phyloP scores from a whole-genome alignment of 1,140 invertebrate genomes.

The Drosophila rhopaloa region DNA sequence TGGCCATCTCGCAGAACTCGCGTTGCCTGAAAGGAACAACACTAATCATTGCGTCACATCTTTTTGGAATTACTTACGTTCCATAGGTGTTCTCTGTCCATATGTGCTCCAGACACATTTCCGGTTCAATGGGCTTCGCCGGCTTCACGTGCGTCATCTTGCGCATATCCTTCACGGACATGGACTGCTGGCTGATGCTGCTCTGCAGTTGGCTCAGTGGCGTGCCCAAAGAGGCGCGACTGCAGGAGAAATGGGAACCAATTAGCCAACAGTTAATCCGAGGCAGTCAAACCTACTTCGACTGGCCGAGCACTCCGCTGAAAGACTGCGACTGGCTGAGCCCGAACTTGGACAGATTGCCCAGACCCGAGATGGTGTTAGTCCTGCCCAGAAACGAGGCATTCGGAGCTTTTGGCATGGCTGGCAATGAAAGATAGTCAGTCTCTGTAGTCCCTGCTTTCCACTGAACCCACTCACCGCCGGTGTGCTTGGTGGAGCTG shows the following conservation, averaged over 20 bases:
- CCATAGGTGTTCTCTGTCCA: constrained; percentile 92
- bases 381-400: constrained; percentile 49
- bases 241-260: constrained; percentile 7
- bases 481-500: constrained; percentile 46
- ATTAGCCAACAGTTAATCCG: too few relatives aligned
- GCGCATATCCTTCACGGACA: constrained; percentile 78
- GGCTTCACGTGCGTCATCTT: constrained; percentile 82
- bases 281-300: constrained; percentile 53
- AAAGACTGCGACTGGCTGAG: constrained; percentile 76
- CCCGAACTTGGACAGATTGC: constrained; percentile 61
- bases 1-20: constrained; percentile 86
- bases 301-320: constrained; percentile 67
- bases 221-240: constrained; percentile 62
- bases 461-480: constrained; percentile 25
- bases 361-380: constrained; percentile 17
- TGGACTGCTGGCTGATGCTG: constrained; percentile 67
- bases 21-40: constrained; percentile 50
- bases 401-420: constrained; percentile 29
- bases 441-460: neutral
- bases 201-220: constrained; percentile 75
- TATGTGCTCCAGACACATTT: constrained; percentile 94
- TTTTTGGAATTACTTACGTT: constrained; percentile 53
- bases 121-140: constrained; percentile 91
- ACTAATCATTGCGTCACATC: too few relatives aligned
- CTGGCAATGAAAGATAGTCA: neutral